Base-by-base conservation (phyloP, 1,140 invertebrate genomes). In the Pemphigus obesinymphae region DNA sequence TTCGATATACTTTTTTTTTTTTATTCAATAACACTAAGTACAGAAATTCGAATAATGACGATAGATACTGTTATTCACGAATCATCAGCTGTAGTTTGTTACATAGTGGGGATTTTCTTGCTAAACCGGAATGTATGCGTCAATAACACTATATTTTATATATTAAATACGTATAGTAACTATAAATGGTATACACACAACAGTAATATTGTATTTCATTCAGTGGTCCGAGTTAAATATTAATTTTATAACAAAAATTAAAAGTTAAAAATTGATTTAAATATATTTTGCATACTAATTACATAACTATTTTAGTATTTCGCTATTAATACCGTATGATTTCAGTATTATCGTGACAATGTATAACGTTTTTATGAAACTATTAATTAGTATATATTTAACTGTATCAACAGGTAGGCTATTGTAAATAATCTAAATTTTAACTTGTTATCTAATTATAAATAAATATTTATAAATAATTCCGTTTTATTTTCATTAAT, bases 71-170 rank as follows among this genome's bases (percentile, higher is more conserved):
- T n/a, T n/a, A n/a, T n/a, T n/a, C n/a, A n/a, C n/a, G n/a, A n/a
- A n/a, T n/a, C n/a, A n/a, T n/a, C n/a, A n/a, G n/a, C n/a, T n/a
- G n/a, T n/a, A n/a, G n/a, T n/a, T n/a, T n/a, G n/a, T n/a, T n/a
- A n/a, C n/a, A 40, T 78, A 40, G 73, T 58, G 50, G 73, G 73
- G 53, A 37, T 58, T 78, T 8, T 37, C 50, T 23, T 78, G 50
- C 40, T 37, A 78, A 78, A 78, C 73, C 31, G 26, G 73, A 37
- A 78, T 55, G 6, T 10, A 17, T 76, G 17, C 11, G 10, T 10
- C 4, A 45, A n/a, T n/a, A 34, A 63, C 61, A 29, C 6, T 34
- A 29, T 34, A 63, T 63, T 34, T 29, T 34, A 34, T 63, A 63
- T 2, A 20, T 63, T 34, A n/a, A n/a, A n/a, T n/a, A n/a, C n/a